These are phyloP conservation scores for Eumacrocentrus americanus DNA, from an alignment of 2,888 invertebrate species.

Conservation along the genomic window DNA sequence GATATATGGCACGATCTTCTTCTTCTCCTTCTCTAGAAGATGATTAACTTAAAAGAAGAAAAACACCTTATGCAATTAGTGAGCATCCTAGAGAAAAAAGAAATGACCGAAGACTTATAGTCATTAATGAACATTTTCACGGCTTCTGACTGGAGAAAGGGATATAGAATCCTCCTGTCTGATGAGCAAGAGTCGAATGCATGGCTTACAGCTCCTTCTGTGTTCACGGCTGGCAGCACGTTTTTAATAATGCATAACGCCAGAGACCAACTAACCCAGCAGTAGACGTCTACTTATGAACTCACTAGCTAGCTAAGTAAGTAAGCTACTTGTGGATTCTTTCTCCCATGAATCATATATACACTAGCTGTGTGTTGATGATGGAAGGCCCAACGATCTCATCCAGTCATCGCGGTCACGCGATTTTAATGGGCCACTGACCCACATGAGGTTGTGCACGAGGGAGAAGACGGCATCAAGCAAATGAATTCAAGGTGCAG, in stretches of 20 bases:
- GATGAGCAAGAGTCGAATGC: background rate
- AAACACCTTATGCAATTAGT: no score
- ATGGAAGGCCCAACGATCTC: slow-evolving; percentile 18
- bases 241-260: slow-evolving; percentile 24
- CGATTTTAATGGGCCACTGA: slow-evolving; percentile 45
- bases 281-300: background rate
- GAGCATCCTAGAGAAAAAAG: no score
- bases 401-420: slow-evolving; percentile 28
- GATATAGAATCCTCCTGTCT: background rate
- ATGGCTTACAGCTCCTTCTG: background rate
- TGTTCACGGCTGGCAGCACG: slow-evolving; percentile 8
- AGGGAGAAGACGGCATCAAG: background rate
- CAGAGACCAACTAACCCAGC: slow-evolving; percentile 24
- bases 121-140: slow-evolving; percentile 18
- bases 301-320: background rate
- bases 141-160: slow-evolving; percentile 4
- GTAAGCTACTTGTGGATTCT: slow-evolving; percentile 7
- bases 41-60: no score
- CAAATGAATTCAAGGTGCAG: slow-evolving; percentile 2
- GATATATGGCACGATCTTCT: no score
- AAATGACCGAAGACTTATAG: background rate
- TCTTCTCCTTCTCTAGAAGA: no score
- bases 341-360: slow-evolving; percentile 19
- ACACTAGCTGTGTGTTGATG: background rate
- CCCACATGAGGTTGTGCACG: slow-evolving; percentile 42